These are phyloP conservation scores for Alectoris magna DNA, from an alignment of 2,797 vertebrate species.

Conservation along the genomic window DNA sequence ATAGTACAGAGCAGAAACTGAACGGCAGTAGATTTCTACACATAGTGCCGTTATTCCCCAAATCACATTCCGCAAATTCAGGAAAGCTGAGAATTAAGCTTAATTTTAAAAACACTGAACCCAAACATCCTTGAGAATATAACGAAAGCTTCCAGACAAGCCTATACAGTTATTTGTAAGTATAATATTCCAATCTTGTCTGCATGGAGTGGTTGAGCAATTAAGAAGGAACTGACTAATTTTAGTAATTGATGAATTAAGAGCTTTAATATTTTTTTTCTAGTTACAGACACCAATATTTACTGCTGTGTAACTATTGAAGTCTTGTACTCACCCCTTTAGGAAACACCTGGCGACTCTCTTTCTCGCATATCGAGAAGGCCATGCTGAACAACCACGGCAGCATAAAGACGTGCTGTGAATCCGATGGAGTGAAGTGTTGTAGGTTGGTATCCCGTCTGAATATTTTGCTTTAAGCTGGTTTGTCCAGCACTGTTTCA, in stretches of 20 bases:
- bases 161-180: not conserved
- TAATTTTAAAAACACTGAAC: not conserved
- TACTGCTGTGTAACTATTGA: not conserved
- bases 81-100: not conserved
- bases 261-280: not conserved
- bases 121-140: not conserved
- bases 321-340: constrained; percentile 6
- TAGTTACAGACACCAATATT: not conserved
- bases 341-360: constrained; percentile 88
- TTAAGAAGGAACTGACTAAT: not conserved
- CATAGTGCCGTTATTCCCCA: not conserved
- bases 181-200: not conserved
- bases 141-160: not conserved
- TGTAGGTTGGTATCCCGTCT: constrained; percentile 79
- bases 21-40: not conserved
- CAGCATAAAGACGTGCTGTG: constrained; percentile 84
- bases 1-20: not conserved
- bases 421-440: constrained; percentile 77
- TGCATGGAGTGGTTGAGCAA: not conserved
- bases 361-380: constrained; percentile 90
- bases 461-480: not conserved
- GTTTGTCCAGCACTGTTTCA: not conserved
- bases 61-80: not conserved
- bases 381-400: constrained; percentile 82
- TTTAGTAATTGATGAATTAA: not conserved